These are phyloP conservation scores for Eulemur coronatus DNA, from an alignment of 2,797 vertebrate genomes.

Conservation along the genomic window DNA sequence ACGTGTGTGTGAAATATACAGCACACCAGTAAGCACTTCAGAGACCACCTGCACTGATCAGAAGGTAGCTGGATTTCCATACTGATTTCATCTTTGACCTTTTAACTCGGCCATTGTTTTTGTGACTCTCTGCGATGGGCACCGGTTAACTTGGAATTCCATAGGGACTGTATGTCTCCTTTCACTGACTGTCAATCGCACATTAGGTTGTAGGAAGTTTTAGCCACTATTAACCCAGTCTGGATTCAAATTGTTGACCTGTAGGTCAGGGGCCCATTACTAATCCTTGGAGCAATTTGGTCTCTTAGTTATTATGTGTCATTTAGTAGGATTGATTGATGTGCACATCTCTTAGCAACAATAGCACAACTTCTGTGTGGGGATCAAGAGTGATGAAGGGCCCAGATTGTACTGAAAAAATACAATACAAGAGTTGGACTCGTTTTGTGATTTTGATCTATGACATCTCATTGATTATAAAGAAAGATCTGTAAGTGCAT, in stretches of 20 bases:
- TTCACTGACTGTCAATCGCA: constrained; percentile 14
- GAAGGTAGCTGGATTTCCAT: neutral
- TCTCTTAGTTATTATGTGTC: constrained; percentile 26
- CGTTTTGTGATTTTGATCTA: neutral
- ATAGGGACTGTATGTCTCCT: neutral
- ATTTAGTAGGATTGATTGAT: constrained; percentile 49
- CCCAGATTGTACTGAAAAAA: constrained; percentile 39
- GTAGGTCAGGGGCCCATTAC: constrained; percentile 48
- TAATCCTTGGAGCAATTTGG: constrained; percentile 40
- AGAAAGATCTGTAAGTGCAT: neutral
- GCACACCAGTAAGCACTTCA: neutral
- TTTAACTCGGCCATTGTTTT: neutral
- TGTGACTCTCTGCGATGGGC: neutral
- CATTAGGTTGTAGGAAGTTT: constrained; percentile 50
- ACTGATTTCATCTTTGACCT: neutral
- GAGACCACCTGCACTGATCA: neutral
- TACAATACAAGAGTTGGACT: neutral
- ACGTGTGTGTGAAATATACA: neutral
- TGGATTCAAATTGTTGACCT: constrained; percentile 56
- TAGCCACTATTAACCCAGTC: constrained; percentile 38
- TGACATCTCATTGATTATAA: neutral
- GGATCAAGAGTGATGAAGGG: neutral
- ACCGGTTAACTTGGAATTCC: constrained; percentile 6
- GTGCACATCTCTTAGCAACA: constrained; percentile 23
- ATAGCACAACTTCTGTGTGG: constrained; percentile 23